Base-by-base conservation (phyloP, 2,888 invertebrate genomes). In the Myopa testacea region DNA sequence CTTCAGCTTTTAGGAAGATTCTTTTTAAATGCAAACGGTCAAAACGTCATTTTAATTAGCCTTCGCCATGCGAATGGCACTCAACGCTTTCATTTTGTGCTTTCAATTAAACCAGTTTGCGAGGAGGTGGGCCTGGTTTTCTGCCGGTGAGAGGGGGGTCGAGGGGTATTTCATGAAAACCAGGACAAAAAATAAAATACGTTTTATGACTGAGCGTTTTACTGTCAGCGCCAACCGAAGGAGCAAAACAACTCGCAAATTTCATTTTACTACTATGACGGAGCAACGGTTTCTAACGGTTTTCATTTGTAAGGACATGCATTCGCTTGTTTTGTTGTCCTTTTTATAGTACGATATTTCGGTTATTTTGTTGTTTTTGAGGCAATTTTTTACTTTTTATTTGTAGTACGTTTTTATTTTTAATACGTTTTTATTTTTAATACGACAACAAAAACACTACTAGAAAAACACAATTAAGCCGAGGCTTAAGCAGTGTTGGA, bases 31-130 rank as follows among this genome's bases (percentile, higher is more conserved):
- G 37, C 45, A 63, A 74, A 74, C 37, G 45, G 16, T 52, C 63
- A 74, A 52, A 74, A 37, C 63, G 52, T 52, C 45, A 74, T 74
- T 74, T 74, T 73, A 73, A 73, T 74, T 74, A 52, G 65, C 63
- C 65, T 74, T 55, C 50, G 63, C 74, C 50, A 52, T 52, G 74
- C 52, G 37, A 67, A 60, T 65, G 50, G 26, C 52, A 55, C 74
- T 74, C 74, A 37, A 37, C 65, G 65, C 52, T 74, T 55, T 65
- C 37, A 65, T 63, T 63, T 74, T 65, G 52, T 50, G 63, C 63
- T 74, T 74, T 63, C 63, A 74, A 63, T 74, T 63, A 63, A 73
- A 14, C 26, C 37, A 19, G 19, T 16, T 19, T 26, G 10, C 6
- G 45, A 0, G 34, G 37, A 8, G 16, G 34, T 26, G 4, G 26